Evolutionary conservation across 2,888 invertebrate species (phyloP).

Genomic region (Penaeus monodon): DNA sequence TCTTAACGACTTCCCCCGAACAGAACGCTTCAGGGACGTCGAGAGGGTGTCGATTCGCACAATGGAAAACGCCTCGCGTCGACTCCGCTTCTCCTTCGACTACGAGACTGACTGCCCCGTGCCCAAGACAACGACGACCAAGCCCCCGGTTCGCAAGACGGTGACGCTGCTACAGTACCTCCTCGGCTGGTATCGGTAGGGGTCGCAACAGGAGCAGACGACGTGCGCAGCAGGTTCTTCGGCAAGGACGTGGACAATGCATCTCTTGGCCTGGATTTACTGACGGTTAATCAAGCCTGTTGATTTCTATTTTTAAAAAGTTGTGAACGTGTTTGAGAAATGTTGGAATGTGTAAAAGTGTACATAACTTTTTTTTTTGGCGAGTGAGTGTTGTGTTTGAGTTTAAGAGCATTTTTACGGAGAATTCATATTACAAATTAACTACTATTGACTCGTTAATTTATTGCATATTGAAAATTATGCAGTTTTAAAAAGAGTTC

Average conservation of each 20-base stretch:
- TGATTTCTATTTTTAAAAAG: too few relatives aligned
- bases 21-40: constrained; percentile 49
- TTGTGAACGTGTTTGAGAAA: too few relatives aligned
- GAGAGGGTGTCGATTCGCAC: constrained; percentile 45
- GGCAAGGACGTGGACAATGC: neutral
- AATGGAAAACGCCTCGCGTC: constrained; percentile 26
- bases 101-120: constrained; percentile 36
- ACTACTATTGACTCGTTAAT: too few relatives aligned
- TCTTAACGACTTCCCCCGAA: neutral
- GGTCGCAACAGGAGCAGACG: neutral
- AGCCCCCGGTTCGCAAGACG: constrained; percentile 37
- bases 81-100: constrained; percentile 33
- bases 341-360: too few relatives aligned
- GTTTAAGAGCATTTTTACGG: too few relatives aligned
- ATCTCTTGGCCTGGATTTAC: neutral
- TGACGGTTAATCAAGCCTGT: too few relatives aligned
- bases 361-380: too few relatives aligned
- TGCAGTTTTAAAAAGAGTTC: too few relatives aligned
- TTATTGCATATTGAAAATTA: too few relatives aligned
- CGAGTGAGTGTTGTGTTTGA: too few relatives aligned
- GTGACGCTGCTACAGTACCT: constrained; percentile 51
- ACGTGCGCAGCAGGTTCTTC: neutral
- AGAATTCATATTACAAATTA: too few relatives aligned
- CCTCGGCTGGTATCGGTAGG: constrained; percentile 52
- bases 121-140: neutral